A percentile compares a stretch with the other conserved stretches of the same genome.
These are phyloP conservation scores for Heteromurus nitidus DNA, from an alignment of 2,888 invertebrate species.

Conservation along the genomic window DNA sequence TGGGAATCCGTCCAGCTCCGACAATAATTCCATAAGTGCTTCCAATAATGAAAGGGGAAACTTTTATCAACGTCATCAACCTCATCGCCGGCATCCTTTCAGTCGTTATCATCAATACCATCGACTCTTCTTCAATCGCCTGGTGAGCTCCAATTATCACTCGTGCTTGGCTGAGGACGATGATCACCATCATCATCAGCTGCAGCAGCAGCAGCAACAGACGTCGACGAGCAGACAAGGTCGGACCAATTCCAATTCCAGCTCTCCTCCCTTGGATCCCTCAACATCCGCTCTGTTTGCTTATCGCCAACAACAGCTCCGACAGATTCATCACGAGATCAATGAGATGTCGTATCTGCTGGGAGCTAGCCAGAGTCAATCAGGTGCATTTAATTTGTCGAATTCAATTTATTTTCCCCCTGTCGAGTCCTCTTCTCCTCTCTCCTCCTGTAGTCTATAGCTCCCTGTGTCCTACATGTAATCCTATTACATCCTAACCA, in stretches of 20 bases:
- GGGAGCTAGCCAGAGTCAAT: constrained; percentile 57
- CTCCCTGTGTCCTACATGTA: no score
- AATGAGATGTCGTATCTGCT: constrained; percentile 65
- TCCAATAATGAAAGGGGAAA: constrained; percentile 39
- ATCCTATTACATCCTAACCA: no score
- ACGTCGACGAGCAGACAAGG: constrained; percentile 25
- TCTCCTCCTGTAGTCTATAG: no score
- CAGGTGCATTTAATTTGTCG: constrained; percentile 44
- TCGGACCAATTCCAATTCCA: constrained; percentile 27
- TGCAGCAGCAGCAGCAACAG: constrained; percentile 23
- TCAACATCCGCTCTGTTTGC: constrained; percentile 60
- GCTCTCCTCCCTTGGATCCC: no score
- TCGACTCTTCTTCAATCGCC: constrained; percentile 39
- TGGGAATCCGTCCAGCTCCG: constrained; percentile 55
- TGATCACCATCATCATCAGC: neutral
- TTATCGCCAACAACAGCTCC: constrained; percentile 64
- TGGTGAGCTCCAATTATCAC: constrained; percentile 51
- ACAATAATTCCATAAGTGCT: constrained; percentile 61
- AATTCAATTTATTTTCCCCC: constrained; percentile 6
- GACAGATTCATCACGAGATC: constrained; percentile 68
- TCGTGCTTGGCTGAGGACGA: constrained; percentile 27
- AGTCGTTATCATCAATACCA: constrained; percentile 23
- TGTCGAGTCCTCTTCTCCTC: no score
- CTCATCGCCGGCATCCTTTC: neutral
- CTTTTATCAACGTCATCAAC: constrained; percentile 57